Evolutionary conservation across 2,113 vertebrate species (phyloP).

Genomic region (Centropristis striata): DNA sequence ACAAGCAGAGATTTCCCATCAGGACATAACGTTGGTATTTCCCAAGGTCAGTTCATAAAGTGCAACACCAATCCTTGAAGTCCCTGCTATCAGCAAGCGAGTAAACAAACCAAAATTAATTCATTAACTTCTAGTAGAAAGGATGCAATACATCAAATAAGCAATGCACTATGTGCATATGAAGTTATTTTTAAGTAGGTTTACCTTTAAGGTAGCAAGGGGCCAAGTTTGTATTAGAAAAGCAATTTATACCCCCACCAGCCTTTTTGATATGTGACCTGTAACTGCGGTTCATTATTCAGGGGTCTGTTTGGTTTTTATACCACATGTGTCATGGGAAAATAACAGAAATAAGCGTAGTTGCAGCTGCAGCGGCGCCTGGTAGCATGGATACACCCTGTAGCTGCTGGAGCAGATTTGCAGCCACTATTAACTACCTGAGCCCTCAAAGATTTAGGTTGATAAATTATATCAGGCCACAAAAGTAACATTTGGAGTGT

Average conservation of each 20-base stretch:
- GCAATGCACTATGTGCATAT: slow-evolving; percentile 4
- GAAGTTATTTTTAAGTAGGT: slow-evolving; percentile 8
- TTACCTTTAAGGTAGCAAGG: slow-evolving; percentile 5
- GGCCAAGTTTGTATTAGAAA: slow-evolving; percentile 21
- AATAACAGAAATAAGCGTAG: slow-evolving; percentile 16
- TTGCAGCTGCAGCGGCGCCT: background rate
- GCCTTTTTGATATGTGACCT: slow-evolving; percentile 5
- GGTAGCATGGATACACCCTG: background rate
- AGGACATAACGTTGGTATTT: background rate
- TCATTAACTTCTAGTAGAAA: slow-evolving; percentile 6
- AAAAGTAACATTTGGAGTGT: slow-evolving; percentile 24
- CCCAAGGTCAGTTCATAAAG: slow-evolving; percentile 14
- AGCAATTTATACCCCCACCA: slow-evolving; percentile 1
- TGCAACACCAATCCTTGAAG: background rate
- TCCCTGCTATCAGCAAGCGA: background rate
- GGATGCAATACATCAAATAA: slow-evolving; percentile 11
- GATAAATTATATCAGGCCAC: slow-evolving; percentile 33
- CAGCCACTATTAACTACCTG: slow-evolving; percentile 28
- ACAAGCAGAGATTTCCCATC: background rate
- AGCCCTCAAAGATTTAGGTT: slow-evolving; percentile 26
- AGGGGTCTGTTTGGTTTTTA: background rate
- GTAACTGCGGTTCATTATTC: slow-evolving; percentile 20
- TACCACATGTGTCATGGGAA: slow-evolving; percentile 15
- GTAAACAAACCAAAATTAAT: slow-evolving; percentile 33
- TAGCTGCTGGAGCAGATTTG: slow-evolving; percentile 22